Base-by-base conservation (phyloP, 2,797 vertebrate species). In the Amblyopsis hoosieri region DNA sequence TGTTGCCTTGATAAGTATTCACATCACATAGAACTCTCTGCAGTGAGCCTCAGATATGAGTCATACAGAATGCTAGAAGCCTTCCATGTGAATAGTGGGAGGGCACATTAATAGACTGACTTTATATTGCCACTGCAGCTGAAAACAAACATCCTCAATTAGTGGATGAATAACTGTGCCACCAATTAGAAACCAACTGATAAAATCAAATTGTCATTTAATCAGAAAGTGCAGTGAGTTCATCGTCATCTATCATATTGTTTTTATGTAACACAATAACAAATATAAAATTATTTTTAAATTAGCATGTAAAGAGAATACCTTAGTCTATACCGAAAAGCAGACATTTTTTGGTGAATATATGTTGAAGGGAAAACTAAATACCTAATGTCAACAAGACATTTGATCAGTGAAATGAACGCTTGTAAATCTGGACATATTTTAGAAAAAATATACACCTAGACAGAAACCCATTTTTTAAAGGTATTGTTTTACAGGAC, bases 21-120 rank as follows among this genome's bases (percentile, higher is more conserved):
- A 85, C 80, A 79, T 87, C 90, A 90, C 90, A 91, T 82, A 82
- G 72, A 86, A 84, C 74, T 80, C 88, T 90, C 90, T 88, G 88
- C 89, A 90, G 87, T 88, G 87, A 89, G 83, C 79, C 86, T 89
- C 79, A 84, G 87, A 87, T 90, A 90, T 90, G 90, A 90, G 86
- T 91, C 90, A 91, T 90, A 90, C 87, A 63, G 54, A 49, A 53
- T 50, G 86, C 87, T 87, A 81, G 87, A 57, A 54, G 57, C 69
- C 62, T 47, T 61, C 57, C 14, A 49, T 60, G 62, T 61, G 62
- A 86, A 85, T 87, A 79, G 86, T 89, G 84, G 86, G 87, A 88
- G 87, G 84, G 85, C 85, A 88, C 88, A 88, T 86, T 87, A 87
- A 86, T 85, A 88, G 81, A 76, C 83, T 84, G 86, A 78, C 77